These are phyloP conservation scores for Orbicella faveolata DNA, from an alignment of 64 coral and sea anemone genomes.

Conservation along the genomic window DNA sequence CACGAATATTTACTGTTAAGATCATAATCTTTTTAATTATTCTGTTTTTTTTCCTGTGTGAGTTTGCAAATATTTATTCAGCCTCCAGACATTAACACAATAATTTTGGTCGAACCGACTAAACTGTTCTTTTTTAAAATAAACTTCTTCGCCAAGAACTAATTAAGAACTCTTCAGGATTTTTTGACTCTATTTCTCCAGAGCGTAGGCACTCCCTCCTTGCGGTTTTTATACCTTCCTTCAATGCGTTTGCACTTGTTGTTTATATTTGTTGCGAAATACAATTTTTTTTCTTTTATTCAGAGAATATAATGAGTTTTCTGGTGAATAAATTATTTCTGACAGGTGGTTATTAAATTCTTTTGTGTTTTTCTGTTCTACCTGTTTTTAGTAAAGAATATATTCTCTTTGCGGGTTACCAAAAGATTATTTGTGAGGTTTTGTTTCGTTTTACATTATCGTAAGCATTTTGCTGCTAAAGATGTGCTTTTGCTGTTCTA, in stretches of 20 bases:
- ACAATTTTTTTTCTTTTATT: constrained; percentile 1
- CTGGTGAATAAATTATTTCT: constrained; percentile 35
- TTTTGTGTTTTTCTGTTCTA: neutral
- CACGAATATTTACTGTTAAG: constrained; percentile 28
- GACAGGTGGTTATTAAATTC: constrained; percentile 13
- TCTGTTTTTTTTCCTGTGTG: constrained; percentile 37
- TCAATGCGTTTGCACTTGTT: neutral
- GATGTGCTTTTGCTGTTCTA: neutral
- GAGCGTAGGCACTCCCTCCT: no score
- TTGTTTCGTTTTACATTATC: neutral
- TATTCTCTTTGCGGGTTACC: constrained; percentile 3
- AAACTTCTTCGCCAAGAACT: neutral
- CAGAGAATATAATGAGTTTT: constrained; percentile 14
- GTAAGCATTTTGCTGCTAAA: neutral
- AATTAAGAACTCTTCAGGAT: neutral
- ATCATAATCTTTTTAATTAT: constrained; percentile 39
- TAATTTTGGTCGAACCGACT: neutral
- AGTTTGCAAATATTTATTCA: constrained; percentile 37
- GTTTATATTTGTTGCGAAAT: constrained; percentile 3
- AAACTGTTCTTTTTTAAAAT: neutral
- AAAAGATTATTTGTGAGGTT: neutral
- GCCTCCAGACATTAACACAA: constrained; percentile 24
- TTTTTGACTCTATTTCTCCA: neutral
- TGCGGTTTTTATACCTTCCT: neutral
- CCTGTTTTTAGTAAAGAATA: constrained; percentile 24